Base-by-base conservation (phyloP, 1,140 invertebrate species). In the Nasonia vitripennis region DNA sequence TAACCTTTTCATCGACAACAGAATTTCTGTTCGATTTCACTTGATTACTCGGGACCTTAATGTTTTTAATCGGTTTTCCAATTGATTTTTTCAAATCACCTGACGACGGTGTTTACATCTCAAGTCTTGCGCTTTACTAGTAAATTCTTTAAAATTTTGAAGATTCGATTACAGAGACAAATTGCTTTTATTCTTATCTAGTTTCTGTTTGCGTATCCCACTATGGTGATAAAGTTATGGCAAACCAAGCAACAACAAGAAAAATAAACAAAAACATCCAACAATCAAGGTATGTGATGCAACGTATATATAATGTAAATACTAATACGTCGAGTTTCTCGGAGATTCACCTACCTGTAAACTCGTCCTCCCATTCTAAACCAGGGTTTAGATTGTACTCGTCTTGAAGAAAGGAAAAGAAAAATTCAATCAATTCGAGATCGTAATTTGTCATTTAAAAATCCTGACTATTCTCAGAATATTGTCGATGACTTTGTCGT, bases 361-460 rank as follows among this genome's bases (percentile, higher is more conserved):
- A 99, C 95, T 99, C 98, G 97, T 99, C 98, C 96, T 99, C 98
- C 98, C 98, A 99, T 95, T 99, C 98, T 98, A 99, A 98, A 97
- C 97, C 97, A 95, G 97, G 97, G 96, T 98, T 98, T 96, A 98
- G 97, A 98, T 98, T 98, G 97, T 98, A 98, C 95, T 98, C 97
- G 96, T 98, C 97, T 98, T 97, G 96, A 96, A 96, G 94, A 93
- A 93, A 95, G 95, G 95, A 95, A 95, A 96, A 96, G 96, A 96
- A 95, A 96, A 96, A 95, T 91, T 93, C 94, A 94, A 94, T 93
- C 92, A 94, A 94, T 92, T 90, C 89, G 81, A 88, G 91, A 91
- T 92, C 87, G 89, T 88, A 89, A 89, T 82, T 88, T 88, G 34
- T 78, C 81, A 87, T 89, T 88, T 20, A 83, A 86, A 70, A 37